Evolutionary conservation across 2,888 invertebrate genomes (phyloP).

Genomic region (Galeopsomyia nigrocyanea): DNA sequence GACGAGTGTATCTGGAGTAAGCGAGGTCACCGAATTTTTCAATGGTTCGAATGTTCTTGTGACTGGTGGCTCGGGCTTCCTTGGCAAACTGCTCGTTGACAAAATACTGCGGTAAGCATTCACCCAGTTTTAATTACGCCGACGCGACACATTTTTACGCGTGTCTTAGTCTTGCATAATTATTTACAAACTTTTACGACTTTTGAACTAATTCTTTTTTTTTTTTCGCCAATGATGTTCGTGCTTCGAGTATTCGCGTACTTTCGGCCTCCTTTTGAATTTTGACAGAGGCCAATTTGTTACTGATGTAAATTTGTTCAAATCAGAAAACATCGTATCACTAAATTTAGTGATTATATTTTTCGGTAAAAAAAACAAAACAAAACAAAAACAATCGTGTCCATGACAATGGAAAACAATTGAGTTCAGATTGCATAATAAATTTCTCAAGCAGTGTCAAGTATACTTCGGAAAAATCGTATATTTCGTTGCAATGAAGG

Average conservation of each 20-base stretch:
- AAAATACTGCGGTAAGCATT: slow-evolving; percentile 63
- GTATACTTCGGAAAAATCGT: too few relatives aligned
- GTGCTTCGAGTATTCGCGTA: background rate
- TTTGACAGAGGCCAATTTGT: too few relatives aligned
- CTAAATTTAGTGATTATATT: too few relatives aligned
- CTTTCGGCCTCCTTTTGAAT: background rate
- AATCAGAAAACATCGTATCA: too few relatives aligned
- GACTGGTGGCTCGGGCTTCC: slow-evolving; percentile 65
- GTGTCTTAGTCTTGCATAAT: slow-evolving; percentile 2
- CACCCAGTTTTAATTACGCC: slow-evolving; percentile 14
- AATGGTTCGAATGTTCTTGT: slow-evolving; percentile 60
- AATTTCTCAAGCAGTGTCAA: too few relatives aligned
- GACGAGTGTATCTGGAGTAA: slow-evolving; percentile 36
- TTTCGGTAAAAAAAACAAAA: too few relatives aligned
- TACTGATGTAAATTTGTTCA: too few relatives aligned
- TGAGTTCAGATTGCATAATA: too few relatives aligned
- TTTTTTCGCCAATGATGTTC: background rate
- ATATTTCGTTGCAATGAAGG: too few relatives aligned
- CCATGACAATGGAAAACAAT: too few relatives aligned
- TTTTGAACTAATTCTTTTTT: background rate
- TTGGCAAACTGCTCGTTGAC: slow-evolving; percentile 64
- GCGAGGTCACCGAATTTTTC: slow-evolving; percentile 61
- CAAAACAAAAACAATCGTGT: too few relatives aligned
- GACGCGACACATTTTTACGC: slow-evolving; percentile 21
- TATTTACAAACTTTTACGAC: background rate